Percentiles rank a stretch among this genome's conserved stretches.
phyloP scores from a whole-genome alignment of 2,113 vertebrate species.

The Protomyctophum bolini region DNA sequence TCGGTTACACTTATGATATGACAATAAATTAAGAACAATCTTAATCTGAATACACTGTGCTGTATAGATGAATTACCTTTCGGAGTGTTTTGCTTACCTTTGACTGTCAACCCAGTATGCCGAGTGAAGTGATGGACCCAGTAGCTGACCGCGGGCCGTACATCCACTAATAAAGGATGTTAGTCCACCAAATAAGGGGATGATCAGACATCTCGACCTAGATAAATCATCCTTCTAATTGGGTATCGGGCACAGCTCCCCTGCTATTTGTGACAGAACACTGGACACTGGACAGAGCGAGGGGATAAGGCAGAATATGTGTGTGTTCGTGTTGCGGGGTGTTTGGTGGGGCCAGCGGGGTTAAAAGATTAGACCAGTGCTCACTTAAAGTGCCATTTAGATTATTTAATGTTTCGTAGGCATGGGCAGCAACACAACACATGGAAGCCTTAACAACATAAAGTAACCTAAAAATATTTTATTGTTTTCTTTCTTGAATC shows the following conservation, averaged over 20 bases:
- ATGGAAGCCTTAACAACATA: no score
- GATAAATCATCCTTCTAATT: conserved; percentile 56
- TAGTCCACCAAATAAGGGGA: conserved; percentile 67
- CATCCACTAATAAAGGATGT: conserved; percentile 68
- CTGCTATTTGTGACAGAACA: conserved; percentile 57
- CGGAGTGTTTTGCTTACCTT: conserved; percentile 49
- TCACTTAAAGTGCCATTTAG: no score
- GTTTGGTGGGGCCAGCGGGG: no score
- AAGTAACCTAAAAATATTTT: no score
- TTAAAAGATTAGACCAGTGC: no score
- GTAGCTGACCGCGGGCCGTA: conserved; percentile 31
- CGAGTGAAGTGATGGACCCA: conserved; percentile 56
- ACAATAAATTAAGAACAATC: not conserved
- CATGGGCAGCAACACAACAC: no score
- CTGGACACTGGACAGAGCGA: conserved; percentile 35
- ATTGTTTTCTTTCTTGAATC: no score
- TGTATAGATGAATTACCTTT: not conserved
- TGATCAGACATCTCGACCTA: conserved; percentile 62
- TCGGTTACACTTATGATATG: no score
- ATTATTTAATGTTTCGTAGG: no score
- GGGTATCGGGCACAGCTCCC: conserved; percentile 37
- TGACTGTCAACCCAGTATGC: conserved; percentile 41
- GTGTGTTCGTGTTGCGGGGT: no score
- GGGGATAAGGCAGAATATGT: conserved; percentile 10
- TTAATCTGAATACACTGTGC: not conserved